Percentiles rank a stretch among this genome's conserved stretches.
These are phyloP conservation scores for Caenorhabditis uteleia DNA, from an alignment of 2,888 invertebrate species.

Conservation along the genomic window DNA sequence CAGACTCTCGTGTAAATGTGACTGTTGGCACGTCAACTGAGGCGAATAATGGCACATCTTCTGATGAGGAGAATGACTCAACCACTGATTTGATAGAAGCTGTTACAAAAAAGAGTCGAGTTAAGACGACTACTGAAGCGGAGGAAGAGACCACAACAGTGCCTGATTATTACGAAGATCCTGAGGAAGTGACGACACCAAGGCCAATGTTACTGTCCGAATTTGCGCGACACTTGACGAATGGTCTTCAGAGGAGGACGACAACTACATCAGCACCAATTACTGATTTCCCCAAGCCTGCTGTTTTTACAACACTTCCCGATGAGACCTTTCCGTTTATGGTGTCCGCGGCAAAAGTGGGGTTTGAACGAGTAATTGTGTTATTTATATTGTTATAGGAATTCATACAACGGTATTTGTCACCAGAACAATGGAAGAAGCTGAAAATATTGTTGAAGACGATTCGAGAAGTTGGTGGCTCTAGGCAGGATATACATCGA, in stretches of 20 bases:
- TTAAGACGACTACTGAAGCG: not conserved
- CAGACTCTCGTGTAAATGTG: not conserved
- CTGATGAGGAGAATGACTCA: slow-evolving; percentile 21
- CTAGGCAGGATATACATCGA: slow-evolving; percentile 26
- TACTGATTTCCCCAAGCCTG: slow-evolving; percentile 15
- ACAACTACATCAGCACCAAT: slow-evolving; percentile 27
- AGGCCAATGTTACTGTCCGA: slow-evolving; percentile 31
- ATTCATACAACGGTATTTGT: slow-evolving; percentile 38
- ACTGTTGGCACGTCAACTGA: not conserved
- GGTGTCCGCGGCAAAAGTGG: slow-evolving; percentile 32
- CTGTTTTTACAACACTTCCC: slow-evolving; percentile 16
- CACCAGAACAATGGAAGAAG: slow-evolving; percentile 42
- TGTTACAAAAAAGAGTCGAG: slow-evolving; percentile 1
- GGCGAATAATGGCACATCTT: slow-evolving; percentile 9
- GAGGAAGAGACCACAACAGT: not conserved
- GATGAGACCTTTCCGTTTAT: slow-evolving; percentile 31
- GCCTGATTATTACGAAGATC: slow-evolving; percentile 14
- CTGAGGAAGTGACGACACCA: slow-evolving; percentile 18
- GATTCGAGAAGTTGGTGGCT: slow-evolving; percentile 36
- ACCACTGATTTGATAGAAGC: slow-evolving; percentile 25
- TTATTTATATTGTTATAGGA: slow-evolving; percentile 15
- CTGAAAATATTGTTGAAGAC: slow-evolving; percentile 37
- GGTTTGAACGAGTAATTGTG: too few species aligned
- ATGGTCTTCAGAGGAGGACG: slow-evolving; percentile 8
- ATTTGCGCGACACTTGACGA: slow-evolving; percentile 29